Conservation (phyloP, 1,140 invertebrate genomes). For the Acromyrmex heyeri region DNA sequence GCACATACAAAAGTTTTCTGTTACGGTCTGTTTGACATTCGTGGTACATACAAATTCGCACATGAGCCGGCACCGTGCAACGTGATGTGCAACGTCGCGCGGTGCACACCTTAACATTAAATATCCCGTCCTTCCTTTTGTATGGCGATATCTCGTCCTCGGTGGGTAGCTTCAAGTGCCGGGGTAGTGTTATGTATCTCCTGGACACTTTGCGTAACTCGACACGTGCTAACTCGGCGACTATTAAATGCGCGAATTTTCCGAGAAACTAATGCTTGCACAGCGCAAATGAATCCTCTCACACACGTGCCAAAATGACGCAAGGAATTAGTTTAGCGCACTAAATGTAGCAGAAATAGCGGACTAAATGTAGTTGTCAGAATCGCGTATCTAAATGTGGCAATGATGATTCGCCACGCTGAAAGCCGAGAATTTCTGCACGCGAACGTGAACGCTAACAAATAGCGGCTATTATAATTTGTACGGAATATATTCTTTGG, state of each 20-base stretch:
- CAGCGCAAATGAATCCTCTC: conserved; percentile 1
- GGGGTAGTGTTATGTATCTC: conserved; percentile 21
- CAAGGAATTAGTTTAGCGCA: not conserved
- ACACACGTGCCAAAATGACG: not conserved
- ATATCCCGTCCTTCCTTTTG: conserved; percentile 17
- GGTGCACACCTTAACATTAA: not conserved
- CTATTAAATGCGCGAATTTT: conserved; percentile 25
- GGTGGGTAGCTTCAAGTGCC: conserved; percentile 7
- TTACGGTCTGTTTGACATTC: conserved; percentile 56
- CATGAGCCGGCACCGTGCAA: conserved; percentile 17
- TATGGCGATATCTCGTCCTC: conserved; percentile 32
- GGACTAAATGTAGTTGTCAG: conserved; percentile 19
- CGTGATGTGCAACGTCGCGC: not conserved
- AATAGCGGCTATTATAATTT: conserved; percentile 31
- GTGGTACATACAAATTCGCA: conserved; percentile 36
- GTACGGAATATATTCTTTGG: conserved; percentile 35
- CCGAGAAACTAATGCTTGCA: conserved; percentile 11
- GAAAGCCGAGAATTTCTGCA: conserved; percentile 8
- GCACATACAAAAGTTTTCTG: conserved; percentile 31
- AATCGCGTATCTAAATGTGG: conserved; percentile 10
- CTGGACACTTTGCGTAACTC: conserved; percentile 36
- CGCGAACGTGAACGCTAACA: not conserved
- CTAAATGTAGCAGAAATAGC: not conserved
- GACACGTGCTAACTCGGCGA: conserved; percentile 42
- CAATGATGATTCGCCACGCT: not conserved